Conservation (phyloP, 2,797 vertebrate species). For the Poeciliopsis turneri region DNA sequence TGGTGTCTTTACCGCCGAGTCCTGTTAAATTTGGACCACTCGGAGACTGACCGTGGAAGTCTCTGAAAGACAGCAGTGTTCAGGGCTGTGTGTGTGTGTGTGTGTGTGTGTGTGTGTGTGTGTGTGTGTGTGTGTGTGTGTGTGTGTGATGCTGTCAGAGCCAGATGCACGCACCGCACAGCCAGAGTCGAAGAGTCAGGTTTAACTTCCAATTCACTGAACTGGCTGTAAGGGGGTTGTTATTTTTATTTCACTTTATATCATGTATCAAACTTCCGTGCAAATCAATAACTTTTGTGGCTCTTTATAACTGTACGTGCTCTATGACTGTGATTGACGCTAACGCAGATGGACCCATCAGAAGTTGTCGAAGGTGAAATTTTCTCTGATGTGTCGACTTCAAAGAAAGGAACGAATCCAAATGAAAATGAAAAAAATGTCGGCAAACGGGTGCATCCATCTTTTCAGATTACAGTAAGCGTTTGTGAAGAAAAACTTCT, state of each 20-base stretch:
- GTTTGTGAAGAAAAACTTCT: not conserved
- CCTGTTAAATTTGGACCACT: constrained; percentile 70
- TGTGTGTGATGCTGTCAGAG: constrained; percentile 1
- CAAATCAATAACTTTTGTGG: not conserved
- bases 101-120: not conserved
- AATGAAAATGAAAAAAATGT: not conserved
- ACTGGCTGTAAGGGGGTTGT: not conserved
- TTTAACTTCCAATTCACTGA: not conserved
- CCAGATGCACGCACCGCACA: not conserved
- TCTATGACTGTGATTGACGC: not conserved
- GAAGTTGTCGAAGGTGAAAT: not conserved
- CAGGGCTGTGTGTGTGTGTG: not conserved
- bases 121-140: not conserved
- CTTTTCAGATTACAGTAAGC: not conserved
- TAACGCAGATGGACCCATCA: not conserved
- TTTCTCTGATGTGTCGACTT: not conserved
- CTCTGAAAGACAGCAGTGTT: constrained; percentile 27
- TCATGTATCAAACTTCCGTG: not conserved
- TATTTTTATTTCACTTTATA: not conserved
- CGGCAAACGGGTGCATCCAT: not conserved
- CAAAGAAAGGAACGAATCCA: not conserved
- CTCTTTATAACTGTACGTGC: not conserved
- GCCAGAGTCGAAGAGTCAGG: not conserved
- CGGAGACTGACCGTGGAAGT: constrained; percentile 30
- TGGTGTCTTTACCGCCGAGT: constrained; percentile 56